These are phyloP conservation scores for Gadus chalcogrammus DNA, from an alignment of 2,113 vertebrate genomes.

Conservation along the genomic window DNA sequence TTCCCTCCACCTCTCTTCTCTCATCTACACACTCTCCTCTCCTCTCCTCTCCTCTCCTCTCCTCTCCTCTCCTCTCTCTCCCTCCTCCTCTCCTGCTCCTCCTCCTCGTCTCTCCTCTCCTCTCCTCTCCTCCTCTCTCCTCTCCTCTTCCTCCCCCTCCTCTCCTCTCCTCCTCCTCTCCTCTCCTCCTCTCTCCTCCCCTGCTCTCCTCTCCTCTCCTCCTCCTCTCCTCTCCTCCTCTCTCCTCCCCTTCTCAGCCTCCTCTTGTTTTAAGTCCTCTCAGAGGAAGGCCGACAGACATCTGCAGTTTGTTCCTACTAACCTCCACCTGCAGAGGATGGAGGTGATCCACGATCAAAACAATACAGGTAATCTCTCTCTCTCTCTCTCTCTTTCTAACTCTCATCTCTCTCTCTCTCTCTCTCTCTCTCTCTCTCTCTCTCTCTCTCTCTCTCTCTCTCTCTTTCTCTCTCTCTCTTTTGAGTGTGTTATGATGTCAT, in stretches of 20 bases:
- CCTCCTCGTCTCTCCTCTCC: not conserved
- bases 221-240: not conserved
- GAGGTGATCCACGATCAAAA: slow-evolving; percentile 37
- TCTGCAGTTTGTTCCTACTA: slow-evolving; percentile 61
- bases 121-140: not conserved
- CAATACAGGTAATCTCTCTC: slow-evolving; percentile 25
- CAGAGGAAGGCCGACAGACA: slow-evolving; percentile 40
- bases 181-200: not conserved
- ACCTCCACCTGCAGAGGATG: slow-evolving; percentile 63
- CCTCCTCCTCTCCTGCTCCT: not conserved
- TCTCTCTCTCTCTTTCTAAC: no score
- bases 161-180: not conserved
- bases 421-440: not conserved
- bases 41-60: not conserved
- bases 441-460: not conserved
- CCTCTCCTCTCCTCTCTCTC: not conserved
- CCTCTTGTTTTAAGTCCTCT: slow-evolving; percentile 53
- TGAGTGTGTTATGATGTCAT: not conserved
- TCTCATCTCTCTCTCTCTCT: not conserved
- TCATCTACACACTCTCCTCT: no score
- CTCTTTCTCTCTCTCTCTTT: not conserved
- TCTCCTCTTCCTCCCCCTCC: not conserved
- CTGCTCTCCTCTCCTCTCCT: not conserved
- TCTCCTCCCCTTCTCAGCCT: slow-evolving; percentile 21
- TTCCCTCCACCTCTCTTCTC: no score